Conservation (phyloP, 2,113 vertebrate species). For the Carollia perspicillata region DNA sequence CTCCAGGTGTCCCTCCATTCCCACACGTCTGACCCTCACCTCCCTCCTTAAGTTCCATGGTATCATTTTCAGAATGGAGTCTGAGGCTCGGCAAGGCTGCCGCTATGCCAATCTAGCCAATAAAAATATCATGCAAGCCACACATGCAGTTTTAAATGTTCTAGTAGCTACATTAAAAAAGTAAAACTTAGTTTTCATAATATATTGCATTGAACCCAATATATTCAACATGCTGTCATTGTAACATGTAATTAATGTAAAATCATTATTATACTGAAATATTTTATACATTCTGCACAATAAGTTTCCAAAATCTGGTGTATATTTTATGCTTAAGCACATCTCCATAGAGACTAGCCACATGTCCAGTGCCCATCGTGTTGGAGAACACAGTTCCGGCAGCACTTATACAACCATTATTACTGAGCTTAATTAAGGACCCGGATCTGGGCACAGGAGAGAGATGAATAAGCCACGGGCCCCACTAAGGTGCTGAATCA, state of each 20-base stretch:
- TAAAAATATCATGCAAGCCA: not conserved
- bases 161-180: not conserved
- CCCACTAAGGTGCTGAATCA: not conserved
- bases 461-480: not conserved
- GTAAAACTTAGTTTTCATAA: not conserved
- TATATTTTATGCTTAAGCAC: not conserved
- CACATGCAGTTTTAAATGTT: not conserved
- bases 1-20: not conserved
- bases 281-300: not conserved
- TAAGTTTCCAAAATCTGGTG: not conserved
- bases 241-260: not conserved
- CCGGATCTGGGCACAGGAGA: not conserved
- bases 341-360: not conserved
- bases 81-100: not conserved
- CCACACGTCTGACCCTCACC: not conserved
- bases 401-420: not conserved
- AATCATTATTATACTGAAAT: not conserved
- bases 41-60: not conserved
- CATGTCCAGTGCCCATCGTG: not conserved
- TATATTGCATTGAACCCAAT: not conserved
- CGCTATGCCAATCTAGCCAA: accelerated
- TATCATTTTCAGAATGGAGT: not conserved
- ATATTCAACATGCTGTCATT: not conserved
- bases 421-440: not conserved
- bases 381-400: not conserved